Evolutionary conservation across 1,140 invertebrate species (phyloP).

Genomic region (Saccostrea echinata): DNA sequence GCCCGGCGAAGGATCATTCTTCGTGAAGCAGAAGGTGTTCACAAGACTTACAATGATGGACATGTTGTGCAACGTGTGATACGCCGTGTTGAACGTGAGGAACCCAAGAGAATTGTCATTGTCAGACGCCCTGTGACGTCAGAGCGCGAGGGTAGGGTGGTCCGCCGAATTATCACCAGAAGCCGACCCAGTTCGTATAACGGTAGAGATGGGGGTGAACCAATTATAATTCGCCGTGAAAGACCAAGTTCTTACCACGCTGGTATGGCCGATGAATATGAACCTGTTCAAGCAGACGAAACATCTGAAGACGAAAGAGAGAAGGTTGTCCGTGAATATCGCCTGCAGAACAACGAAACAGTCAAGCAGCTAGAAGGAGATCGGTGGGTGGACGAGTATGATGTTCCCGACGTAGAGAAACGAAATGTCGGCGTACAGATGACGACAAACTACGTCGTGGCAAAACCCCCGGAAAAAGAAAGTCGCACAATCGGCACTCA

Average conservation of each 20-base stretch:
- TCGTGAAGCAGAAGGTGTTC: background rate
- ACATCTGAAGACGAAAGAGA: background rate
- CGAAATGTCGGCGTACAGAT: slow-evolving; percentile 51
- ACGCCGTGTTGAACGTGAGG: background rate
- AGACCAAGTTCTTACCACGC: slow-evolving; percentile 35
- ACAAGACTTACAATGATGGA: slow-evolving; percentile 1
- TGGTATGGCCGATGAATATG: slow-evolving; percentile 28
- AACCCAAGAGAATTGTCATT: background rate
- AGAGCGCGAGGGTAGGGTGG: slow-evolving; percentile 10
- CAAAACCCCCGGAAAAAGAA: slow-evolving; percentile 34
- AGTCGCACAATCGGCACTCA: slow-evolving; percentile 45
- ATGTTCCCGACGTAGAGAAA: slow-evolving; percentile 4
- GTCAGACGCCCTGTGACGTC: background rate
- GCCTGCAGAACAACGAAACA: slow-evolving; percentile 15
- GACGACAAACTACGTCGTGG: slow-evolving; percentile 51
- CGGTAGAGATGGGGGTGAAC: background rate
- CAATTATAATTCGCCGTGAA: background rate
- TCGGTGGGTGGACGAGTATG: slow-evolving; percentile 15
- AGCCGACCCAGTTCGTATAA: slow-evolving; percentile 33
- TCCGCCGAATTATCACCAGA: background rate
- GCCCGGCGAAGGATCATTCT: background rate
- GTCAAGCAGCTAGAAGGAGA: slow-evolving; percentile 22
- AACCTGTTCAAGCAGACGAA: background rate
- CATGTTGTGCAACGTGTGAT: background rate
- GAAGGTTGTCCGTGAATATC: slow-evolving; percentile 21